Evolutionary conservation across 2,888 invertebrate genomes (phyloP).

Genomic region (Drosophila imparisetae): DNA sequence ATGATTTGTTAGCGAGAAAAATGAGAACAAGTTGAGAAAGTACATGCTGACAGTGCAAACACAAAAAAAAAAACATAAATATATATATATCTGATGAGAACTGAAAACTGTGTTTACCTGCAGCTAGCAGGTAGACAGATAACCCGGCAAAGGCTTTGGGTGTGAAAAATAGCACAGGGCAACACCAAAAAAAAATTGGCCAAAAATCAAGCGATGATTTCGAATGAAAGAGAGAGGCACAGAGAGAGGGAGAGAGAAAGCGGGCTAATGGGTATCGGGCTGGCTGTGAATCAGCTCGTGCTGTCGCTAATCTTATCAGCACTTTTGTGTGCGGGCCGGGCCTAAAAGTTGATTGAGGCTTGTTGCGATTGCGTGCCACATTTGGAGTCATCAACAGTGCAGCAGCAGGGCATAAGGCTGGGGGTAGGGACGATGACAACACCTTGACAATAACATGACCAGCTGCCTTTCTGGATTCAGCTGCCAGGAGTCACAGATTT

Average conservation of each 20-base stretch:
- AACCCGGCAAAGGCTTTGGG: slow-evolving; percentile 9
- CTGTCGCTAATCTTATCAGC: slow-evolving; percentile 62
- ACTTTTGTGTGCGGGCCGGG: slow-evolving; percentile 52
- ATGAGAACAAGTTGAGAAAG: slow-evolving; percentile 46
- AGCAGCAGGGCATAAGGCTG: slow-evolving; percentile 6
- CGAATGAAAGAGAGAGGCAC: not conserved
- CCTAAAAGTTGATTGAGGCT: slow-evolving; percentile 53
- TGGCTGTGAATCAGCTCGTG: slow-evolving; percentile 46
- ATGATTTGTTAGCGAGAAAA: slow-evolving; percentile 54
- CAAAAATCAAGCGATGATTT: not conserved
- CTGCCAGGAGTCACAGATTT: slow-evolving; percentile 48
- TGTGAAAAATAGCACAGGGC: slow-evolving; percentile 50
- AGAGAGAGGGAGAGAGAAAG: not conserved
- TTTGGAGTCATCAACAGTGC: slow-evolving; percentile 45
- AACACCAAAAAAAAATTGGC: slow-evolving; percentile 6
- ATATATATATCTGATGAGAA: not conserved
- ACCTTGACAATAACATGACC: slow-evolving; percentile 36
- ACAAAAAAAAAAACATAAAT: not conserved
- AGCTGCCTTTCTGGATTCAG: slow-evolving; percentile 60
- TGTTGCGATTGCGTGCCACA: slow-evolving; percentile 15
- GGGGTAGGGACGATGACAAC: slow-evolving; percentile 3
- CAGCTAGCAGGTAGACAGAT: slow-evolving; percentile 18
- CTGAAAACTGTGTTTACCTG: slow-evolving; percentile 18
- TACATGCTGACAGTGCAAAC: slow-evolving; percentile 34
- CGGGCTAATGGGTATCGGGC: slow-evolving; percentile 48